Evolutionary conservation across 2,888 invertebrate species (phyloP).

Genomic region (Phragmatobia fuliginosa): DNA sequence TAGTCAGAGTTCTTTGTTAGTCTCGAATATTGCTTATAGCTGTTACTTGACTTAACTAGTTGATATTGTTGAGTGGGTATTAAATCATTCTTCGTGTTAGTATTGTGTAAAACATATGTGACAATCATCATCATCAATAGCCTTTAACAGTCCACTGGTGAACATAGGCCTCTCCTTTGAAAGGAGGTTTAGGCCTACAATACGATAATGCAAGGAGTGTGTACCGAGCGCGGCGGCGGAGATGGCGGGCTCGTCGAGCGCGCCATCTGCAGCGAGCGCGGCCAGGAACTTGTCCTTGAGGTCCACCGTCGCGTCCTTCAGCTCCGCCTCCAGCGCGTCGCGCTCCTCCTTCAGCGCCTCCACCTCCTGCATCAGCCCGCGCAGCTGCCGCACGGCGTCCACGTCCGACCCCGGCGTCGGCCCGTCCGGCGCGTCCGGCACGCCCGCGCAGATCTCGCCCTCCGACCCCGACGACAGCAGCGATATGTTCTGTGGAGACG

Average conservation of each 20-base stretch:
- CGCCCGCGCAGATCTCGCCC: slow-evolving; percentile 88
- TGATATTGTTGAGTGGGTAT: no score
- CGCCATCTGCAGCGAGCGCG: slow-evolving; percentile 94
- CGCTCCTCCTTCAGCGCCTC: slow-evolving; percentile 95
- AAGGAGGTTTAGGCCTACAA: no score
- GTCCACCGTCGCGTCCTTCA: slow-evolving; percentile 89
- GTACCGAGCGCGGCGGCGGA: slow-evolving; percentile 90
- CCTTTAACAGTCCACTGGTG: no score
- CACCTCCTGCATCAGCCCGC: slow-evolving; percentile 92
- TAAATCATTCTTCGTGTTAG: no score
- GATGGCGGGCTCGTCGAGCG: slow-evolving; percentile 93
- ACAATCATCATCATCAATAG: no score
- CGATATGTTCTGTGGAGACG: slow-evolving; percentile 89
- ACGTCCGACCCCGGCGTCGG: slow-evolving; percentile 88
- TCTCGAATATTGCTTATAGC: no score
- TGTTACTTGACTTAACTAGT: no score
- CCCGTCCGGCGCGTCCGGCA: slow-evolving; percentile 87
- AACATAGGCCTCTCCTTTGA: no score
- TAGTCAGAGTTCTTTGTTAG: no score
- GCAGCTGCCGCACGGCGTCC: slow-evolving; percentile 89
- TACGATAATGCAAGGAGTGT: neutral
- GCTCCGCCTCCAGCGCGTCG: slow-evolving; percentile 91
- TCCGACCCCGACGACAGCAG: slow-evolving; percentile 93
- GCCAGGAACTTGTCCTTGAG: slow-evolving; percentile 63
- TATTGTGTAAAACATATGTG: no score